Evolutionary conservation across 2,888 invertebrate genomes (phyloP).

Genomic region (Drosophila kanekoi): DNA sequence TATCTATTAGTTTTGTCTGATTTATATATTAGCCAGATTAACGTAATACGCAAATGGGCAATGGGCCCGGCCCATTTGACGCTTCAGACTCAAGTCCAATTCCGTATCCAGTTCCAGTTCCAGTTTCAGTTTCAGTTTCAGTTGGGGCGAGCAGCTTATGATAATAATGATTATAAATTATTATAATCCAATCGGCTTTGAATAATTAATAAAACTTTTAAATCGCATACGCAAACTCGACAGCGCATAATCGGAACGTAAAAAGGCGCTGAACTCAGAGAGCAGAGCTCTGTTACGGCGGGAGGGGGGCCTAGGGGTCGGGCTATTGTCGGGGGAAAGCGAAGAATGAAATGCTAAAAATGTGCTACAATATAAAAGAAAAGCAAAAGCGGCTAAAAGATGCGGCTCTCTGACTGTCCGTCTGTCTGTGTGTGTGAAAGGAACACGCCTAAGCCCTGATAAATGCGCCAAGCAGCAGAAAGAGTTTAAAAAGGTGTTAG

Average conservation of each 20-base stretch:
- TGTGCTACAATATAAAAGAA: conserved; percentile 65
- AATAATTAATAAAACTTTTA: conserved; percentile 85
- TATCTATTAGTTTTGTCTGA: conserved; percentile 6
- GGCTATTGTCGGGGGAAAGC: conserved; percentile 57
- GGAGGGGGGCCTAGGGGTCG: background rate
- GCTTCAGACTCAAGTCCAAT: conserved; percentile 7
- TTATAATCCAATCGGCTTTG: conserved; percentile 86
- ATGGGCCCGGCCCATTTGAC: conserved; percentile 23
- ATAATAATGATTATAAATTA: conserved; percentile 85
- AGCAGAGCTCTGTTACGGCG: background rate
- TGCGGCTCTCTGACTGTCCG: background rate
- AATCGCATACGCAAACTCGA: conserved; percentile 63
- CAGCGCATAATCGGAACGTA: conserved; percentile 65
- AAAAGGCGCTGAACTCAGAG: conserved; percentile 66
- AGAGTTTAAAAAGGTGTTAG: conserved; percentile 68
- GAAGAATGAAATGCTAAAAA: conserved; percentile 74
- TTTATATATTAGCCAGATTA: conserved; percentile 10
- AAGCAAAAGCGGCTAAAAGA: conserved; percentile 58
- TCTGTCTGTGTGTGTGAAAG: conserved; percentile 44
- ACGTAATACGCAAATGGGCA: conserved; percentile 9
- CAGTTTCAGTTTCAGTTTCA: conserved; percentile 28
- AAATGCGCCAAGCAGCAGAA: conserved; percentile 59
- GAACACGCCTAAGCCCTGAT: conserved; percentile 68
- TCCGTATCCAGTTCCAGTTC: conserved; percentile 8
- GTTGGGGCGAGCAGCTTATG: conserved; percentile 63